Evolutionary conservation across 2,113 vertebrate genomes (phyloP).

Genomic region (Plectropomus leopardus): DNA sequence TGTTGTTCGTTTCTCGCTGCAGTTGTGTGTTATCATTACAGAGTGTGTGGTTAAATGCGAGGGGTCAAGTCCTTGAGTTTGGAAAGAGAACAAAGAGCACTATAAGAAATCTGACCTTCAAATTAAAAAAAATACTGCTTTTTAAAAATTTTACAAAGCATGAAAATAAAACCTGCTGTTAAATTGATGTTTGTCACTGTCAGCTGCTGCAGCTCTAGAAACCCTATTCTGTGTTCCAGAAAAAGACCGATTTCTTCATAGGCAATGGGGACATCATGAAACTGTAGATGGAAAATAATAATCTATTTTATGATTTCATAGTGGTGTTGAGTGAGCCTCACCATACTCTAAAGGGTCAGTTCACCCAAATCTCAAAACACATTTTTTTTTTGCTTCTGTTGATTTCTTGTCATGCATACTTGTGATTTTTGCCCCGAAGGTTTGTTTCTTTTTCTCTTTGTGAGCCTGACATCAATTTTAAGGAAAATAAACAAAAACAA

Average conservation of each 20-base stretch:
- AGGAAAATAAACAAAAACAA: too few relatives aligned
- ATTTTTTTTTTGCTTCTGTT: neutral
- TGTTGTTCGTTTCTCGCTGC: conserved; percentile 28
- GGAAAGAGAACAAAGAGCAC: conserved; percentile 60
- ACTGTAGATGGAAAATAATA: neutral
- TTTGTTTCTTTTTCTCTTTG: too few relatives aligned
- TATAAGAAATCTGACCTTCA: conserved; percentile 59
- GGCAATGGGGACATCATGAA: neutral
- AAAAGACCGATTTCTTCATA: neutral
- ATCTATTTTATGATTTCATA: neutral
- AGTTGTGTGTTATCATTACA: conserved; percentile 44
- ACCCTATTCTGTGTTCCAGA: neutral
- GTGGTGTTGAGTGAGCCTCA: neutral
- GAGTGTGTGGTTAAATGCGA: conserved; percentile 43
- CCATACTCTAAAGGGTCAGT: neutral
- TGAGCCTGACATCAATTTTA: too few relatives aligned
- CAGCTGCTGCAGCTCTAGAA: conserved; percentile 25
- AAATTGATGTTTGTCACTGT: neutral
- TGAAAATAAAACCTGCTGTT: conserved; percentile 47
- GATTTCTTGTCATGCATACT: neutral
- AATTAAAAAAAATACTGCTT: conserved; percentile 46
- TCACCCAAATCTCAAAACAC: neutral
- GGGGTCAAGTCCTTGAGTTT: conserved; percentile 49
- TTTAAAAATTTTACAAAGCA: conserved; percentile 20
- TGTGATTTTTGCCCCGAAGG: neutral